These are phyloP conservation scores for Elaphurus davidianus DNA, from an alignment of 2,113 vertebrate species.

Conservation along the genomic window DNA sequence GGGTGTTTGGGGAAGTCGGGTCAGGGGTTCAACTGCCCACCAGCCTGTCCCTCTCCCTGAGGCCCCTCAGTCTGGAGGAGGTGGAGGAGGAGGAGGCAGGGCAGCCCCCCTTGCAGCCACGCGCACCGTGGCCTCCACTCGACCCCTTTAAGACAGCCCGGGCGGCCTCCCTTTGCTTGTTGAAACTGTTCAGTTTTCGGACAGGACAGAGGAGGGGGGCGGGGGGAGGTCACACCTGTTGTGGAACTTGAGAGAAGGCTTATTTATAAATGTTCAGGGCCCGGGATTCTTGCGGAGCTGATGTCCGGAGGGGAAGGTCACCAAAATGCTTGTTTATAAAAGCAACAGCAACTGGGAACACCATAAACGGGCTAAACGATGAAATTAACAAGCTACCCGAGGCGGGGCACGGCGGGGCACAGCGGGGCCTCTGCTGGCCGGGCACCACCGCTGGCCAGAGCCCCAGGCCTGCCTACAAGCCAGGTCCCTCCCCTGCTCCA, in stretches of 20 bases:
- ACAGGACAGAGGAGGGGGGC: slow-evolving; percentile 91
- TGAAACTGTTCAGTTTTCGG: slow-evolving; percentile 99
- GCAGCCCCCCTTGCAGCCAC: background rate
- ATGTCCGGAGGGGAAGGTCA: slow-evolving; percentile 92
- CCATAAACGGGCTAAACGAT: slow-evolving; percentile 93
- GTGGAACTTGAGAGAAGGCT: slow-evolving; percentile 99
- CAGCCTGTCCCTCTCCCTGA: background rate
- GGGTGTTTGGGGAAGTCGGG: background rate
- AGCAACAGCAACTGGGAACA: slow-evolving; percentile 94
- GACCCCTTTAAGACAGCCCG: slow-evolving; percentile 83
- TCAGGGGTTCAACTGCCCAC: background rate
- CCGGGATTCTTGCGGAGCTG: slow-evolving; percentile 97
- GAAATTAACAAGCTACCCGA: slow-evolving; percentile 91
- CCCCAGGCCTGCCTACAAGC: slow-evolving; percentile 72
- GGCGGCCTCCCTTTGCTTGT: slow-evolving; percentile 85
- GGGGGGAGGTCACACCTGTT: slow-evolving; percentile 99
- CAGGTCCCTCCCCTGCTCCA: slow-evolving; percentile 53
- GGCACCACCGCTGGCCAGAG: slow-evolving; percentile 50
- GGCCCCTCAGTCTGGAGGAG: background rate
- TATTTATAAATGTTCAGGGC: slow-evolving; percentile 99
- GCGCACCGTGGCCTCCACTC: background rate
- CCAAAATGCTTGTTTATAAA: slow-evolving; percentile 98
- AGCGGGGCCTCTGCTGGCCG: background rate
- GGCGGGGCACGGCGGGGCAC: slow-evolving; percentile 75
- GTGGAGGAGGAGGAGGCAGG: background rate